Evolutionary conservation across 2,113 vertebrate species (phyloP).

Genomic region (Poicephalus meyeri): DNA sequence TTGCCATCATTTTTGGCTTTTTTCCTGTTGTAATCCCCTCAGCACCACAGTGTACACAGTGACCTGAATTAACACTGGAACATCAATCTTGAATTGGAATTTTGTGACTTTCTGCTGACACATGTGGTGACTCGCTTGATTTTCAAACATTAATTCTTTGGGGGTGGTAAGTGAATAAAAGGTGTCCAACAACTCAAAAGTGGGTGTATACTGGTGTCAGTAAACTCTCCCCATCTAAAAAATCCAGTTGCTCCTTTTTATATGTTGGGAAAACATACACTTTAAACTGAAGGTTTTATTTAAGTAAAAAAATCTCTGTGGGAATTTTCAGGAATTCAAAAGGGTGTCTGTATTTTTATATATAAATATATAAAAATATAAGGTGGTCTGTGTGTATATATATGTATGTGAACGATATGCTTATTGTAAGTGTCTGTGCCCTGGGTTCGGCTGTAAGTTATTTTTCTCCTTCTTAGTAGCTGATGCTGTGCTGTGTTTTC

Average conservation of each 20-base stretch:
- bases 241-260: neutral
- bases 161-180: neutral
- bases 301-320: neutral
- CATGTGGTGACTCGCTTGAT: neutral
- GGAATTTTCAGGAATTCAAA: neutral
- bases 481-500: neutral
- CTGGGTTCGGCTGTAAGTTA: neutral
- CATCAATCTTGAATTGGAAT: neutral
- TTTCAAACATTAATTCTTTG: neutral
- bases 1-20: neutral
- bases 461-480: neutral
- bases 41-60: neutral
- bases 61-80: neutral
- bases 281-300: neutral
- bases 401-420: neutral
- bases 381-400: neutral
- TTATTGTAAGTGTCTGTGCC: neutral
- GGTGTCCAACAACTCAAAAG: neutral
- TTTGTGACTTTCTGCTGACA: neutral
- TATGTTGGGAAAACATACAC: neutral
- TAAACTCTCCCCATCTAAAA: neutral
- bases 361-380: neutral
- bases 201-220: neutral
- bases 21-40: neutral
- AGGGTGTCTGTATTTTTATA: neutral